Evolutionary conservation across 1,140 invertebrate genomes (phyloP), one percentile per base, ranked within the genome.

Genomic region (Zaprionus tsacasi): DNA sequence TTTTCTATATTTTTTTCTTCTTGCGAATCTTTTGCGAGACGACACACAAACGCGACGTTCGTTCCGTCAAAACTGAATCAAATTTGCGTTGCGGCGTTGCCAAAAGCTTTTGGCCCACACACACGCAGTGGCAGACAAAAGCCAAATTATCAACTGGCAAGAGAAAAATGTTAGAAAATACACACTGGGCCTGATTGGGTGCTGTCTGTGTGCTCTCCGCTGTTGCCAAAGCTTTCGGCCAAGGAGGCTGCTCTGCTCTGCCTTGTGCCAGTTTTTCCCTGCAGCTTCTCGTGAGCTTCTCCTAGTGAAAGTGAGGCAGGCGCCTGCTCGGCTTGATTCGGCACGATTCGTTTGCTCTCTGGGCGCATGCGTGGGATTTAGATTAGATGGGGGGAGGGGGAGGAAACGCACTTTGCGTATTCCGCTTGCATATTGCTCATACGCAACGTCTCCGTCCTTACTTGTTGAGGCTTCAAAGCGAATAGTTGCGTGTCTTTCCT

Each of bases 11-110:
- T n/a, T n/a, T 43, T 43, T 7, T 57, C 11, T 21, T 35, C 35
- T 35, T 30, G 27, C 12, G 25, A 56, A 66, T 43, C n/a, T 15
- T 57, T 15, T 57, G 43, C 66, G 43, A 66, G 17, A 56, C 55
- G 60, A 61, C 65, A 75, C 66, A 78, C 71, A 75, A 78, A 76
- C 72, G 67, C 72, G 43, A 50, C 72, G 72, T 66, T 15, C 59
- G 72, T 74, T 78, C 67, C 57, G 43, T 76, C 61, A 60, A 67
- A 78, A 78, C 76, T 78, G 67, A 78, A 76, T 50, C 65, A 59
- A 61, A 74, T 74, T 78, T 73, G 59, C 64, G 65, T 70, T 69
- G 70, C 70, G 75, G 70, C 65, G 43, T 48, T 74, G 65, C 59
- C 70, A 64, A 73, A 73, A 77, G 70, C 70, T 77, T 77, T 72